Evolutionary conservation across 2,888 invertebrate genomes (phyloP), one percentile per base, ranked within the genome.

Genomic region (Drosophila tanythrix): DNA sequence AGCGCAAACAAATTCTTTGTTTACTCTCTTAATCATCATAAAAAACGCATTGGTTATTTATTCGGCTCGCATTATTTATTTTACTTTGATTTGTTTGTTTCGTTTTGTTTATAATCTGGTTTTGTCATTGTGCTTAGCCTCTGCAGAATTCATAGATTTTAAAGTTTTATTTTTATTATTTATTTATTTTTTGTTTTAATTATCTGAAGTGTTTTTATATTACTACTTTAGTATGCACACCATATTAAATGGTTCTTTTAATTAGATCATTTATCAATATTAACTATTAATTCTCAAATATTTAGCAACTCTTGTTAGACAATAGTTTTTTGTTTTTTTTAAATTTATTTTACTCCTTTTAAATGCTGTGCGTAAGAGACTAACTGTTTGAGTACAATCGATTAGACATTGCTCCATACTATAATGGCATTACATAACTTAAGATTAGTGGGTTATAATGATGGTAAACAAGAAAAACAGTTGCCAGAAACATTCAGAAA

Each of bases 141-240:
- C 59, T 63, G 63, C 62, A 53, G 70, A 61, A 56, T 86, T 63
- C 51, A 65, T 69, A 64, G 74, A 58, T 50, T 36, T 48, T 25
- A 1, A 48, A 59, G 50, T 59, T 48, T 63, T 29, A 5, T 48
- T 27, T 51, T 27, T 61, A 55, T 18, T 40, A 46, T 36, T 13
- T 40, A 21, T 53, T 13, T 59, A 18, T 21, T 2, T 31, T 27
- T 29, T 15, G 15, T 21, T 38, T 50, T 46, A 38, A 3, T 50
- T 48, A 11, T 27, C 18, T 52, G 18, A 43, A 55, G 27, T 61
- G 53, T 18, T 10, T 48, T n/a, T 25, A 27, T 40, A 21, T 56
- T 57, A 56, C 76, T 82, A 79, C 63, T 65, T 75, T 84, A 80
- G 81, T 82, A 66, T 70, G 68, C 79, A 57, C 27, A 21, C 55